Base-by-base conservation (phyloP, 1,140 invertebrate species). In the Drosophila paulistorum region DNA sequence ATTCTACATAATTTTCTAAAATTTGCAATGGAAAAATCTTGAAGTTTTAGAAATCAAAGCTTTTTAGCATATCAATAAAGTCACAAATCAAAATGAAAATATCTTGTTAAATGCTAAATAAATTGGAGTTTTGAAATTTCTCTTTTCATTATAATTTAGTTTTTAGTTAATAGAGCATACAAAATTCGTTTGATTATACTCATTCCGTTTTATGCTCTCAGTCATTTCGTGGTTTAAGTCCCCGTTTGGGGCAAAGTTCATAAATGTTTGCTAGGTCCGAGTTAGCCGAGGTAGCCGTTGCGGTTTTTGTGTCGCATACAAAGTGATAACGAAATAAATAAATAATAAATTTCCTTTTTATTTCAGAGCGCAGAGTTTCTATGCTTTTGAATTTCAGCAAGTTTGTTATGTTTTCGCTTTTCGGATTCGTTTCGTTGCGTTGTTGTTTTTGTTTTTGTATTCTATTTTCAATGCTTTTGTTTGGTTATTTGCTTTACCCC, bases 271-370 rank as follows among this genome's bases (percentile, higher is more conserved):
- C 41, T 30, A 64, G 66, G 39, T 51, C 68, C 45, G 26, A 33
- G 57, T 20, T 23, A 58, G 48, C 35, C 37, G 37, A 39, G 37
- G 35, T 54, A 55, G 33, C 14, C 30, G 45, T 61, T 59, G 61
- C 63, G 66, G 69, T 67, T 71, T 82, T 75, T 79, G 70, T 74
- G 79, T 60, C 84, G 83, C 83, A 87, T 86, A 87, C 73, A 86
- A 87, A 86, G 84, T 87, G 83, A 87, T 87, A 87, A 89, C 77
- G 77, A 79, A 87, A 87, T 86, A 86, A 86, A 87, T 86, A 86
- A 87, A 87, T 89, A 89, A 87, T 87, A 87, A 80, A 87, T 79
- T 87, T 83, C 20, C 67, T 74, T 83, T 87, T 87, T 87, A 79
- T 83, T 87, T 87, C 87, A 7, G 69, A 70, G 79, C 71, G 71